Evolutionary conservation across 2,888 invertebrate species (phyloP).

Genomic region (Stictocephala bisonia): DNA sequence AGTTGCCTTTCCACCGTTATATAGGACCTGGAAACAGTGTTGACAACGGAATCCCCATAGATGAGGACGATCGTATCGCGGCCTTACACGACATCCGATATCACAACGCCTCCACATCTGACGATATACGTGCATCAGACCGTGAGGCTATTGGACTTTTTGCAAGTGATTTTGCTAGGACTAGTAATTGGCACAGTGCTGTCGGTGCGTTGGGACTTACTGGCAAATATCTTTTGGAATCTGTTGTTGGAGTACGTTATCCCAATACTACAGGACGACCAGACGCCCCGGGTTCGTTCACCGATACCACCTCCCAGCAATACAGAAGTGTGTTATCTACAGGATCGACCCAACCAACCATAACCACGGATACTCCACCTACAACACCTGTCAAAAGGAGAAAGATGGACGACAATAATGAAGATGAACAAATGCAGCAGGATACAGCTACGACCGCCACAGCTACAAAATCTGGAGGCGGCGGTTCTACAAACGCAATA

Average conservation of each 20-base stretch:
- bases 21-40: slow-evolving; percentile 23
- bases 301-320: too few species aligned
- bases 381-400: too few species aligned
- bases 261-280: not conserved
- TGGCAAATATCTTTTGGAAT: not conserved
- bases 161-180: slow-evolving; percentile 16
- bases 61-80: slow-evolving; percentile 39
- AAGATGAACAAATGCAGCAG: too few species aligned
- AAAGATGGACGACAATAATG: not conserved
- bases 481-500: too few species aligned
- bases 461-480: too few species aligned
- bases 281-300: too few species aligned
- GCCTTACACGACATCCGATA: not conserved
- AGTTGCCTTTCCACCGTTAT: slow-evolving; percentile 29
- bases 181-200: slow-evolving; percentile 30
- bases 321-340: too few species aligned
- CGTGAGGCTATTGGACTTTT: not conserved
- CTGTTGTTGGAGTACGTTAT: slow-evolving; percentile 10
- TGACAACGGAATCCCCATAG: slow-evolving; percentile 27
- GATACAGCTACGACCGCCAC: too few species aligned
- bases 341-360: too few species aligned
- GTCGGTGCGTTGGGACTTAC: not conserved
- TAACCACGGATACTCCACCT: too few species aligned
- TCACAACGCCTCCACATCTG: not conserved
- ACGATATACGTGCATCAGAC: slow-evolving; percentile 30